Conservation (phyloP, 35 echinoderm and acorn worm species). For the Stichopus chloronotus region DNA sequence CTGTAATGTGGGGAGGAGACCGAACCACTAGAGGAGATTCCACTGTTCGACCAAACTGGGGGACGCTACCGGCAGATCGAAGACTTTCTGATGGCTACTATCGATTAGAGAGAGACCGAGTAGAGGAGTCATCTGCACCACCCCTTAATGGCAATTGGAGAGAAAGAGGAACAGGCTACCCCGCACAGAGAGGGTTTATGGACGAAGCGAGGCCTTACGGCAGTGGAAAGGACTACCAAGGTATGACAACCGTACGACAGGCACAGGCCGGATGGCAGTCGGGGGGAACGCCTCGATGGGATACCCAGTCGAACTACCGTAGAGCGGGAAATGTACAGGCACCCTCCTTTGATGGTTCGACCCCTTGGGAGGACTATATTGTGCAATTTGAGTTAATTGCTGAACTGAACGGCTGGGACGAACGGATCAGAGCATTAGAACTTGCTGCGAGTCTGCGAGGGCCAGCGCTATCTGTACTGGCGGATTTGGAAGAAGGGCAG, state of each 20-base stretch:
- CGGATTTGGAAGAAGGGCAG: constrained; percentile 36
- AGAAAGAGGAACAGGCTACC: too few species aligned
- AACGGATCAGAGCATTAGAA: constrained; percentile 37
- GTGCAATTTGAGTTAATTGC: constrained; percentile 54
- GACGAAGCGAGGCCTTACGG: background rate
- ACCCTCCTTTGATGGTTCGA: background rate
- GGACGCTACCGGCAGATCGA: background rate
- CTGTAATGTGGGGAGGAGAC: background rate
- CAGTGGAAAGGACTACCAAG: too few species aligned
- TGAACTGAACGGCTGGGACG: constrained; percentile 54
- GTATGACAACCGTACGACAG: too few species aligned
- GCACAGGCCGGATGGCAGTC: too few species aligned
- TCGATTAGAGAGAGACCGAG: background rate
- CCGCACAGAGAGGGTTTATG: background rate
- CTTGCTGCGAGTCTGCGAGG: constrained; percentile 58
- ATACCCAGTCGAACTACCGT: background rate
- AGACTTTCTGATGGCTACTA: background rate
- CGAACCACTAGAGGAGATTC: background rate
- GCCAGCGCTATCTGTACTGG: constrained; percentile 39
- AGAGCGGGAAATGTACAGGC: background rate
- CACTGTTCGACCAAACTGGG: background rate
- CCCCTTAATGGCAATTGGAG: too few species aligned
- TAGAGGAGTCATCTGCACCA: background rate
- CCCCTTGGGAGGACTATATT: constrained; percentile 50
- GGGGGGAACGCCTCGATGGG: too few species aligned